Evolutionary conservation across 2,113 vertebrate species (phyloP).

Genomic region (Sminthopsis crassicaudata): DNA sequence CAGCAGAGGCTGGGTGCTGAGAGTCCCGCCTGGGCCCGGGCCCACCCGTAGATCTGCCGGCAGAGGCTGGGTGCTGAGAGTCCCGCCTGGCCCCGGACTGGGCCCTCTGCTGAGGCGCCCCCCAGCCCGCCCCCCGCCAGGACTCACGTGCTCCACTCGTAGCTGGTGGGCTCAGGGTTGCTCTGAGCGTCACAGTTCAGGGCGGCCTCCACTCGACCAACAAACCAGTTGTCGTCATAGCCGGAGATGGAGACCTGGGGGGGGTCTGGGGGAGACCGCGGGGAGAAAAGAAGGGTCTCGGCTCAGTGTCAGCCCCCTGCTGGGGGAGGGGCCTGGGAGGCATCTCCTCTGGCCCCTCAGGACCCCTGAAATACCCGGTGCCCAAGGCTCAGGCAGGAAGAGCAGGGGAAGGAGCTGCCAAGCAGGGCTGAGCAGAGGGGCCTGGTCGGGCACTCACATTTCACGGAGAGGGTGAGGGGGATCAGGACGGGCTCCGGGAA

Average conservation of each 20-base stretch:
- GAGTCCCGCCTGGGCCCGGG: too few relatives aligned
- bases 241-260: conserved; percentile 87
- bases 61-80: not conserved
- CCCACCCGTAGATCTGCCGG: too few relatives aligned
- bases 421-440: not conserved
- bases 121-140: not conserved
- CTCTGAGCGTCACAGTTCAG: conserved; percentile 86
- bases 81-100: too few relatives aligned
- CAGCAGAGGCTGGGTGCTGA: too few relatives aligned
- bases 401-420: not conserved
- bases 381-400: not conserved
- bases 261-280: conserved; percentile 78
- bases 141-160: conserved; percentile 90
- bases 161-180: conserved; percentile 84
- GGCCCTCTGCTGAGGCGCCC: not conserved
- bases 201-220: conserved; percentile 86
- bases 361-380: too few relatives aligned
- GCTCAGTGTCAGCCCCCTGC: not conserved
- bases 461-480: conserved; percentile 67
- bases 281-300: not conserved
- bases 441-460: conserved; percentile 61
- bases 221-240: conserved; percentile 93
- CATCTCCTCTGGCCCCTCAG: too few relatives aligned
- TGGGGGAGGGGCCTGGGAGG: not conserved
- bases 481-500: conserved; percentile 64